A percentile compares a stretch with the other conserved stretches of the same genome.
Conservation (phyloP, 2,888 invertebrate species). For the Thereva unica region DNA sequence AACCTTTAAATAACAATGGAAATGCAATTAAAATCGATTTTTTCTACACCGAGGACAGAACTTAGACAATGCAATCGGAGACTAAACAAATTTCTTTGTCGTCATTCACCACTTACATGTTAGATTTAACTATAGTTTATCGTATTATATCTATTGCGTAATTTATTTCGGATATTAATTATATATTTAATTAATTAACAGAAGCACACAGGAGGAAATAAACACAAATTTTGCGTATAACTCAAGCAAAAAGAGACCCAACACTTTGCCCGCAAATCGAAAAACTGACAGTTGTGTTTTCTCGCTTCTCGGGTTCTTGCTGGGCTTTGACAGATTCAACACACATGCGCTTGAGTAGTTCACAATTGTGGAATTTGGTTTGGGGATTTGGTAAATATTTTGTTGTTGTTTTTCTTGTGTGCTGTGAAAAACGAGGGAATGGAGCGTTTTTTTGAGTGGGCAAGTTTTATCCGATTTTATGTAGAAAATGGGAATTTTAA, state of each 20-base stretch:
- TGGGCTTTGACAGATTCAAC: no score
- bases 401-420: no score
- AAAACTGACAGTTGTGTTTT: neutral
- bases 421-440: no score
- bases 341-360: no score
- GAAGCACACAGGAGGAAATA: neutral
- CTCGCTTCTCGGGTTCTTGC: no score
- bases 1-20: neutral
- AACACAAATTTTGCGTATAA: conserved; percentile 1
- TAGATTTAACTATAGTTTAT: neutral
- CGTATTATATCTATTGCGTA: neutral
- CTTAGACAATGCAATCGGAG: neutral
- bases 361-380: no score
- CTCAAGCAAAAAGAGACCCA: conserved; percentile 14
- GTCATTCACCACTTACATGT: conserved; percentile 4
- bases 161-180: no score
- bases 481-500: no score
- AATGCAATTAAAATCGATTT: conserved; percentile 1
- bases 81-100: neutral
- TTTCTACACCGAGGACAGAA: neutral
- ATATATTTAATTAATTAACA: no score
- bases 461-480: no score
- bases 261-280: conserved; percentile 23
- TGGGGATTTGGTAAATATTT: no score
- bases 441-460: no score